phyloP scores from a whole-genome alignment of 1,140 invertebrate genomes.

The Batillaria attramentaria region DNA sequence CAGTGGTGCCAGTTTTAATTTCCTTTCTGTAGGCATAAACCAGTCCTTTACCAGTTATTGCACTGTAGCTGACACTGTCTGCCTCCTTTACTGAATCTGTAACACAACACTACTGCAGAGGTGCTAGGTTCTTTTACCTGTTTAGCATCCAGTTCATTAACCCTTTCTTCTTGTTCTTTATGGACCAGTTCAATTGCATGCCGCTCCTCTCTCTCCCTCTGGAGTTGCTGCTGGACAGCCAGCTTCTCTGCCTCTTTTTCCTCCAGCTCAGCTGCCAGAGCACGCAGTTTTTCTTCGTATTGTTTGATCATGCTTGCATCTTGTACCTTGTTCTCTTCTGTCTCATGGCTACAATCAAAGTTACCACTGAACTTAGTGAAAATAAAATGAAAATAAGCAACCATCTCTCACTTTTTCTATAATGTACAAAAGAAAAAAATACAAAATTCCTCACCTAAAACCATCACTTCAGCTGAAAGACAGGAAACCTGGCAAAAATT shows the following conservation, averaged over 20 bases:
- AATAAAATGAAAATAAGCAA: constrained; percentile 19
- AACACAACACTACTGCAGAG: too few species aligned
- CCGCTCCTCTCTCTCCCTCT: constrained; percentile 58
- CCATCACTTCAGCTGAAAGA: background rate
- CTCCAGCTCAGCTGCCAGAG: constrained; percentile 76
- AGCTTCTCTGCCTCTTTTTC: constrained; percentile 59
- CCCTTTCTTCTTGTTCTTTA: constrained; percentile 52
- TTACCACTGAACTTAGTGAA: background rate
- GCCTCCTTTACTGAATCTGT: too few species aligned
- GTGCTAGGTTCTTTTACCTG: constrained; percentile 47
- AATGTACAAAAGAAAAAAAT: background rate
- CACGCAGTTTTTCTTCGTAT: background rate
- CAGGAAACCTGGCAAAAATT: background rate
- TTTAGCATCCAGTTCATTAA: constrained; percentile 41
- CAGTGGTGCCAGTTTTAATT: too few species aligned
- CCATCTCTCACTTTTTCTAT: too few species aligned
- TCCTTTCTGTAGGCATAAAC: too few species aligned
- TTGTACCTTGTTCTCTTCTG: background rate
- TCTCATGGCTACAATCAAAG: background rate
- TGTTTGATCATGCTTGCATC: constrained; percentile 1
- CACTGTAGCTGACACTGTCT: too few species aligned
- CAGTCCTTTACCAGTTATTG: too few species aligned
- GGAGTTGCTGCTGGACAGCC: constrained; percentile 45
- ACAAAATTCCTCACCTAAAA: too few species aligned
- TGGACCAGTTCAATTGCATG: constrained; percentile 44